Percentiles rank a stretch among this genome's conserved stretches.
These are phyloP conservation scores for Antechinus stuartii DNA, from an alignment of 2,113 vertebrate genomes.

Conservation along the genomic window DNA sequence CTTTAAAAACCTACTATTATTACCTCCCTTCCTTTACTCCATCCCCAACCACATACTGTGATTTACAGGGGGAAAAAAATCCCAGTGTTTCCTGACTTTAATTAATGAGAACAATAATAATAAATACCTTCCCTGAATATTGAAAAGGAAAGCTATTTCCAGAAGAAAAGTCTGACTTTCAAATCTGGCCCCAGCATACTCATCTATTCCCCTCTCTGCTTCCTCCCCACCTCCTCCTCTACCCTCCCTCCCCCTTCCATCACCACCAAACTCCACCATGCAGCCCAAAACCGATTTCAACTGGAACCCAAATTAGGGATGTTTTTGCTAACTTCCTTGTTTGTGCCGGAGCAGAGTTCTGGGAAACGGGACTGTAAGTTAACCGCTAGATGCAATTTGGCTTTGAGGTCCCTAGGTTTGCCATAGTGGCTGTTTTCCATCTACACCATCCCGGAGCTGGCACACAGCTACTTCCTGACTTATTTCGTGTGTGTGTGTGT, in stretches of 20 bases:
- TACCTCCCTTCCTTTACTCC: not conserved
- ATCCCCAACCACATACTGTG: not conserved
- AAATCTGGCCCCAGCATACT: not conserved
- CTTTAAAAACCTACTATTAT: not conserved
- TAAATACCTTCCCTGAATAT: slow-evolving; percentile 6
- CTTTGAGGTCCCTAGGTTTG: slow-evolving; percentile 47
- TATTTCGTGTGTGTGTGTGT: not conserved
- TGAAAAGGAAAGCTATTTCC: not conserved
- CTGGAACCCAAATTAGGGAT: not conserved
- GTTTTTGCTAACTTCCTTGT: not conserved
- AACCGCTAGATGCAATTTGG: slow-evolving; percentile 19
- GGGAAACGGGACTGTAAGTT: slow-evolving; percentile 33
- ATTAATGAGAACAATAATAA: not conserved
- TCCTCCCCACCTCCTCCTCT: not conserved
- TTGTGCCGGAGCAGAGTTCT: slow-evolving; percentile 46
- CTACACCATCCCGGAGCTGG: slow-evolving; percentile 45
- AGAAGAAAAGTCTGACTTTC: not conserved
- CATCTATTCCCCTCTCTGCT: not conserved
- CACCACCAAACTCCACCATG: not conserved
- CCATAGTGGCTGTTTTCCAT: slow-evolving; percentile 50
- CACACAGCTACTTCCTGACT: slow-evolving; percentile 65
- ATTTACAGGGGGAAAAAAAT: not conserved
- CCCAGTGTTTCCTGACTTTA: not conserved
- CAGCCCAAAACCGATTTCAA: not conserved
- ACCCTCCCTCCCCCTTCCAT: not conserved